Base-by-base conservation (phyloP, 1,140 invertebrate species). In the Drosophila teissieri region DNA sequence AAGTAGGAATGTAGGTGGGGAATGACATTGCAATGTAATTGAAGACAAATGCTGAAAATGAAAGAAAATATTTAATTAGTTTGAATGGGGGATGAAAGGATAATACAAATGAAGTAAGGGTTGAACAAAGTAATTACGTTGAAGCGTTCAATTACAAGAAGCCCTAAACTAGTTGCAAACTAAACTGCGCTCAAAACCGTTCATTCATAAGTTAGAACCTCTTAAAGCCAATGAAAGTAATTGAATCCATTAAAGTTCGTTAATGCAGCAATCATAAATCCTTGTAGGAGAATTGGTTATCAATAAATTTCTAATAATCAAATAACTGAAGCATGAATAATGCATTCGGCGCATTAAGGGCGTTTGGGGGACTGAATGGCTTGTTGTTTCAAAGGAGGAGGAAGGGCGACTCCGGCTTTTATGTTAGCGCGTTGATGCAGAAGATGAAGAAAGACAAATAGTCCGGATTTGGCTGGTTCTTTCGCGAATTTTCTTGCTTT, bases 291-390 rank as follows among this genome's bases (percentile, higher is more conserved):
- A 48, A 77, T 44, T 68, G 67, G 52, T 60, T 77, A 80, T 77
- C 79, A 68, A 83, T 78, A 83, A 83, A 83, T 81, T 63, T 63
- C 52, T 67, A 60, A 82, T 82, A 82, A 82, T 82, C 65, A 82
- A 78, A 78, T 74, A 75, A 80, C 45, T 82, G 73, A 78, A 80
- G 78, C 78, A 78, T 82, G 39, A 82, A 82, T 72, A 63, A 53
- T 60, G 70, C 75, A 54, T 58, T 63, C 56, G 52, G 39, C 15
- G 22, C 15, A 36, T 51, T 51, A 36, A 17, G 34, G 31, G 15
- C 10, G 15, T 17, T 51, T 34, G 27, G 48, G n/a, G n/a, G 10
- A 51, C 8, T 51, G 48, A 34, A 52, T 12, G 15, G 6, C 14
- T 31, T 53, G 27, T 58, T 31, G 40, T 31, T 17, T 15, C 27